phyloP scores from a whole-genome alignment of 2,113 vertebrate genomes.

The Cyprinus carpio region DNA sequence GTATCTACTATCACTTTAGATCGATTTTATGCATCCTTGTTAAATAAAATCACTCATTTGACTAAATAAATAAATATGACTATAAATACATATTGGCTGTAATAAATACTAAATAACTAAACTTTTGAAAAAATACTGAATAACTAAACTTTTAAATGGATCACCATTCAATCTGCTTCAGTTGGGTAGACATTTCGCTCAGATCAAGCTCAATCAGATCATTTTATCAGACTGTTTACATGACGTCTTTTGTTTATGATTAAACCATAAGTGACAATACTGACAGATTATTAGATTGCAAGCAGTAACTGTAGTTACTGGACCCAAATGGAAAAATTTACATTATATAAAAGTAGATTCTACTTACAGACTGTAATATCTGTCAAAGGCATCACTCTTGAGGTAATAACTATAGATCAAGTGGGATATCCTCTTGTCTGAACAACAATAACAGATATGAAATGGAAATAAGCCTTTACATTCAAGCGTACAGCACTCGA shows the following conservation, averaged over 20 bases:
- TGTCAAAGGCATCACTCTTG: neutral
- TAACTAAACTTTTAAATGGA: too few relatives aligned
- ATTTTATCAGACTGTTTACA: neutral
- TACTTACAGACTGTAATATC: neutral
- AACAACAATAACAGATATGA: conserved; percentile 77
- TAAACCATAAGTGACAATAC: neutral
- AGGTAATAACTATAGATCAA: conserved; percentile 86
- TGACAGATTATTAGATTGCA: neutral
- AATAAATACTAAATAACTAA: too few relatives aligned
- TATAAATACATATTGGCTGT: too few relatives aligned
- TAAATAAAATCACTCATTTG: neutral
- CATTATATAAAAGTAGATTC: neutral
- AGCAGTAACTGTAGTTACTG: neutral
- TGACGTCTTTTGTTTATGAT: neutral
- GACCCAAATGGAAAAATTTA: neutral
- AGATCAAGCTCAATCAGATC: too few relatives aligned
- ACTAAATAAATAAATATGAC: too few relatives aligned
- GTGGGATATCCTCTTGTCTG: conserved; percentile 76
- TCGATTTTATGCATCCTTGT: neutral
- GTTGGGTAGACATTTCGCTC: neutral
- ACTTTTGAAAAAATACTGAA: too few relatives aligned
- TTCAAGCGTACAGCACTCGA: conserved; percentile 77
- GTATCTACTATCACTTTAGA: too few relatives aligned
- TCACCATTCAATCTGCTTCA: neutral
- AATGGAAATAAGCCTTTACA: conserved; percentile 81